phyloP scores from a whole-genome alignment of 2,113 vertebrate species.

The Argyrosomus japonicus region DNA sequence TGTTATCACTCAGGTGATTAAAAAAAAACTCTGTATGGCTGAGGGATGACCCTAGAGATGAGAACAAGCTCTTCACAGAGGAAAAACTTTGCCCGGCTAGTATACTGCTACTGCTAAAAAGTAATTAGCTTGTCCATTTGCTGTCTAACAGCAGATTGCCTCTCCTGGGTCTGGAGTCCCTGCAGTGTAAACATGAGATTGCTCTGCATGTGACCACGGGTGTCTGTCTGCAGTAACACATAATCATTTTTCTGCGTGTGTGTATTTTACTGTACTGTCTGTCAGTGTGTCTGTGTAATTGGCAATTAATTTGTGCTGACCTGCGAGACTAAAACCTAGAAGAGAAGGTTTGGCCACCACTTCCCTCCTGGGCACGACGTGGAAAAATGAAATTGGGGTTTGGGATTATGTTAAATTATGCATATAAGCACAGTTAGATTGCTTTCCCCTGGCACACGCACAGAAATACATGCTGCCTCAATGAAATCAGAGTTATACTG shows the following conservation, averaged over 20 bases:
- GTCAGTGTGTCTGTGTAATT: conserved; percentile 24
- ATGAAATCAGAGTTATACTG: conserved; percentile 31
- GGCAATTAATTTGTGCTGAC: conserved; percentile 58
- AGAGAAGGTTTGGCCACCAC: conserved; percentile 24
- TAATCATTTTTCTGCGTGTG: conserved; percentile 27
- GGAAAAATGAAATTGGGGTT: conserved; percentile 38
- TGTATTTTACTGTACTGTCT: conserved; percentile 7
- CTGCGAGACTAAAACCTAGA: conserved; percentile 17
- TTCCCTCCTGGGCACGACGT: conserved; percentile 16
- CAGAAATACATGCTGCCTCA: conserved; percentile 19
- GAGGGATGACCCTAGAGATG: conserved; percentile 14
- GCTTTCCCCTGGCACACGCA: not conserved
- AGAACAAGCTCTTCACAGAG: not conserved
- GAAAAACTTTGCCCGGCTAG: conserved; percentile 11
- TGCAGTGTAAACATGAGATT: conserved; percentile 20
- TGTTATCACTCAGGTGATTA: conserved; percentile 34
- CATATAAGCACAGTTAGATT: conserved; percentile 31
- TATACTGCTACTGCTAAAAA: conserved; percentile 8
- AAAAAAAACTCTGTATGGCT: conserved; percentile 18
- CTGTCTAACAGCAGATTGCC: conserved; percentile 11
- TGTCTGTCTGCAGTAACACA: conserved; percentile 7
- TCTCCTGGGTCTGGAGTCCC: not conserved
- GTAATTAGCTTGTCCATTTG: conserved; percentile 35
- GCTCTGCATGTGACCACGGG: conserved; percentile 2
- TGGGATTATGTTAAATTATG: conserved; percentile 49